Evolutionary conservation across 1,140 invertebrate species (phyloP), one percentile per base, ranked within the genome.

Genomic region (Bombus vancouverensis): DNA sequence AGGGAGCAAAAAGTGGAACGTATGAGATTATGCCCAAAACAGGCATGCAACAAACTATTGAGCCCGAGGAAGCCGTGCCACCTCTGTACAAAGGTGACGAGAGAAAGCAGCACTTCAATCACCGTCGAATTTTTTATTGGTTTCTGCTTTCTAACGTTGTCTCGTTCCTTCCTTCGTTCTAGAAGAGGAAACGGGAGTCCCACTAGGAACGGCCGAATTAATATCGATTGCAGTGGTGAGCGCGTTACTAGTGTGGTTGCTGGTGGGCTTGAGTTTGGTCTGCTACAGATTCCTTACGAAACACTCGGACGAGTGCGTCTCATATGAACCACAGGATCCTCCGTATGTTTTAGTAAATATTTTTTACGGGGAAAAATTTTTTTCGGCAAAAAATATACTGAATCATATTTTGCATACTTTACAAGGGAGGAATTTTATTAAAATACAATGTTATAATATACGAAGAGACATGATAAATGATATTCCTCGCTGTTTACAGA

Each of bases 171-270:
- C 13, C 5, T 37, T 8, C 70, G 77, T 76, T 42, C 1, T 8
- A 89, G 88, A 53, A 25, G 78, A 84, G 5, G 74, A 82, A 5
- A 59, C 57, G 6, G 32, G 32, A 39, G 44, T 83, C 57, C 71
- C 71, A 47, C 75, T 92, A 25, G 88, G 87, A 42, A 91, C 87
- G 1, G 85, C 83, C 4, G 91, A 93, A 72, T 84, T 93, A 22
- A 89, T 93, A 57, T 86, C 92, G n/a, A 92, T 94, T 32, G 90
- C 88, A 2, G 28, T 92, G 37, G 83, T 89, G 22, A 88, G 87
- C 80, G 90, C 88, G 75, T 68, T 92, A 66, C 25, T 93, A 25
- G 47, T 93, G 37, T 94, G 92, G 91, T 39, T 94, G 32, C 72
- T 94, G 42, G 83, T 94, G 13, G 92, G 92, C 15, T 81, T 92